Evolutionary conservation across 1,140 invertebrate genomes (phyloP).

Genomic region (Drosophila malerkotliana): DNA sequence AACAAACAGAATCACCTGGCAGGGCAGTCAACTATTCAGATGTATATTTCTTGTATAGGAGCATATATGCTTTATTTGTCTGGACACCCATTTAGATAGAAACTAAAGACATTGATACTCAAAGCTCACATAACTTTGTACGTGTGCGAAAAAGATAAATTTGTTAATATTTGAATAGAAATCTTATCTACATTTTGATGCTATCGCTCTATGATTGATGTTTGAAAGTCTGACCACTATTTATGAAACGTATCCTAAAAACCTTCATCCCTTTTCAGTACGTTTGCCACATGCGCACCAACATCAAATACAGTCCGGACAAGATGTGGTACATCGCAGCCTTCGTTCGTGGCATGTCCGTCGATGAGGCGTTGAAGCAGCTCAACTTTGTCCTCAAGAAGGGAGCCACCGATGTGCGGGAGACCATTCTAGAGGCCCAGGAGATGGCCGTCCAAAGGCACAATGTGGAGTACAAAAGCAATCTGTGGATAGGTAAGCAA

Average conservation of each 20-base stretch:
- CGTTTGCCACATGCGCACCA: constrained; percentile 91
- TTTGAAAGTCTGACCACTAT: too few relatives aligned
- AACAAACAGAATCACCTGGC: neutral
- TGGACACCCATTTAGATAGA: too few relatives aligned
- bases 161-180: too few relatives aligned
- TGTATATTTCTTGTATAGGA: too few relatives aligned
- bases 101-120: too few relatives aligned
- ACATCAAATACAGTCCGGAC: constrained; percentile 95
- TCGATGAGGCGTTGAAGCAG: constrained; percentile 97
- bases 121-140: too few relatives aligned
- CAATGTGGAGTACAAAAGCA: constrained; percentile 97
- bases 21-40: too few relatives aligned
- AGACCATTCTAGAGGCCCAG: constrained; percentile 94
- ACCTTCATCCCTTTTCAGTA: constrained; percentile 87
- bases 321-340: constrained; percentile 96
- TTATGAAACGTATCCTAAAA: neutral
- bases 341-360: constrained; percentile 94
- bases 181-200: too few relatives aligned
- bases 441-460: constrained; percentile 93
- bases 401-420: constrained; percentile 91
- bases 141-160: too few relatives aligned
- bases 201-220: too few relatives aligned
- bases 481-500: constrained; percentile 96
- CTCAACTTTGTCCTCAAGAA: constrained; percentile 93
- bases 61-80: too few relatives aligned